Base-by-base conservation (phyloP, 2,888 invertebrate genomes). In the Drosophila limbata region DNA sequence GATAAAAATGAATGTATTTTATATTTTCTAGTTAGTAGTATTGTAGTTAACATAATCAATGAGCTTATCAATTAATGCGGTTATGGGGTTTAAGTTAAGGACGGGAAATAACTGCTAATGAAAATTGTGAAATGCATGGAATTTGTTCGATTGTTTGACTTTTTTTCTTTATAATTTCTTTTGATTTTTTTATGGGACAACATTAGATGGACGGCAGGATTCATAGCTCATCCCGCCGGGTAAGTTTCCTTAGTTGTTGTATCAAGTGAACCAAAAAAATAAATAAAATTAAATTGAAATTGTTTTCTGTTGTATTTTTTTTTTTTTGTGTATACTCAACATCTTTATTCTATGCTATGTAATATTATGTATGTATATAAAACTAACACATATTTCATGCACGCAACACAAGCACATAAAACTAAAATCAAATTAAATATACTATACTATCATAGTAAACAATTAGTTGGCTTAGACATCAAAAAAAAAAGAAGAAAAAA, bases 151-250 rank as follows among this genome's bases (percentile, higher is more conserved):
- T 90, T 92, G 88, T 91, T 91, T 91, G 88, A 91, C 90, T 79
- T 81, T 77, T 85, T 87, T 89, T 87, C 90, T 86, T 91, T 91
- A 91, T 91, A 91, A 90, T 91, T 91, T 92, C 90, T 92, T 92
- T 92, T 92, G 86, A 91, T 92, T 92, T 93, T 90, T 92, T 92
- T 92, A 91, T 92, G 91, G 93, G 92, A 93, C 93, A 90, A 91
- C 92, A 89, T 92, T 92, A 93, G 92, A 93, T 93, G 92, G 93
- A 93, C 91, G 92, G 93, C 93, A 92, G 92, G 92, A 92, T 92
- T 91, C 92, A 93, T 92, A 93, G 90, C 91, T 90, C 92, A 91
- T 91, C 92, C 91, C 92, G 93, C 90, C 92, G 92, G 92, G 92
- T 93, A 92, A 93, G 92, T 92, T 92, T 81, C 77, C 86, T 86